Evolutionary conservation across 2,113 vertebrate species (phyloP).

Genomic region (Phocoena sinus): DNA sequence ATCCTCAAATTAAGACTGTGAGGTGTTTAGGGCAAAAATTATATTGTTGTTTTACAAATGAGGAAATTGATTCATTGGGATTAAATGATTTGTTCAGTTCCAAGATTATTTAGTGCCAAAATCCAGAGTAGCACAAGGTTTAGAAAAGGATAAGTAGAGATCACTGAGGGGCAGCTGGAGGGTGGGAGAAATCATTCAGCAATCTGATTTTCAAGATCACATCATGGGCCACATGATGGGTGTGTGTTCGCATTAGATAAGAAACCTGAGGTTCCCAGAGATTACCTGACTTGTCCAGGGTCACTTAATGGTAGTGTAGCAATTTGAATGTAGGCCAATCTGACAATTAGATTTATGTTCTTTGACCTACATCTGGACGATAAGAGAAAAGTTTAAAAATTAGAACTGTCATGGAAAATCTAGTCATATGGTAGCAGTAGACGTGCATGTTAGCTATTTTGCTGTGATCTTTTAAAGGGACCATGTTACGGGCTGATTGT

Average conservation of each 20-base stretch:
- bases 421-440: neutral
- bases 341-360: neutral
- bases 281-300: neutral
- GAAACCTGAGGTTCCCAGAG: neutral
- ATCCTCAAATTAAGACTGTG: neutral
- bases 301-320: neutral
- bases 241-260: neutral
- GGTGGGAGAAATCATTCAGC: neutral
- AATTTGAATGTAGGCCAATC: neutral
- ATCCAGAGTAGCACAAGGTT: neutral
- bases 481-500: neutral
- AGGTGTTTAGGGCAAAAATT: neutral
- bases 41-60: neutral
- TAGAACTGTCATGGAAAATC: neutral
- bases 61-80: neutral
- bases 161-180: neutral
- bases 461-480: neutral
- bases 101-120: neutral
- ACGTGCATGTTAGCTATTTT: neutral
- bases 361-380: neutral
- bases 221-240: neutral
- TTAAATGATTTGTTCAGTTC: neutral
- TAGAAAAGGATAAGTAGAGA: neutral
- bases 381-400: neutral
- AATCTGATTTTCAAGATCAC: neutral